Percentiles rank a stretch among this genome's conserved stretches.
Evolutionary conservation across 2,113 vertebrate genomes (phyloP).

Genomic region (Pseudorasbora parva): DNA sequence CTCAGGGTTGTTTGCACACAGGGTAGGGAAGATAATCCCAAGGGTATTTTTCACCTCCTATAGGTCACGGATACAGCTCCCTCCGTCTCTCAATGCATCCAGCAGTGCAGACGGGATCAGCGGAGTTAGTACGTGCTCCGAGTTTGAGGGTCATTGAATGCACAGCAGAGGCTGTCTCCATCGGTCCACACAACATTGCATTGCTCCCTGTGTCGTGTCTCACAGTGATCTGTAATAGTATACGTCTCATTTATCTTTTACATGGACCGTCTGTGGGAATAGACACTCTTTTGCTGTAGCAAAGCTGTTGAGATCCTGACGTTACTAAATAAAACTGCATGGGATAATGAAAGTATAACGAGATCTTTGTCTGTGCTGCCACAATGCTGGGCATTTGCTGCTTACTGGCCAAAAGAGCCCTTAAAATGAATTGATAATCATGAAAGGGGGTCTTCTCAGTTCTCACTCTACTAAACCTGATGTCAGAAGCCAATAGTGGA

Average conservation of each 20-base stretch:
- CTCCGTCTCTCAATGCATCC: conserved; percentile 41
- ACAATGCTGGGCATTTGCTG: not conserved
- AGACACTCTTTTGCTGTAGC: not conserved
- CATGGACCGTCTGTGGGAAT: not conserved
- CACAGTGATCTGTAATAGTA: conserved; percentile 43
- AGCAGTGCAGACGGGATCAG: conserved; percentile 48
- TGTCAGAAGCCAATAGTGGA: not conserved
- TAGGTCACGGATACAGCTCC: conserved; percentile 63
- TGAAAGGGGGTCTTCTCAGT: not conserved
- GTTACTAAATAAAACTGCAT: not conserved
- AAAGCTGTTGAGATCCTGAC: not conserved
- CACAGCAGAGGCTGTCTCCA: conserved; percentile 66
- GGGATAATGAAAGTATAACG: not conserved
- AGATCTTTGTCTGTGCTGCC: not conserved
- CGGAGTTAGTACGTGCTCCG: conserved; percentile 45
- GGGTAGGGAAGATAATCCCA: conserved; percentile 59
- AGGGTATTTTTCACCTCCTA: conserved; percentile 59
- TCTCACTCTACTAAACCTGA: too few species aligned
- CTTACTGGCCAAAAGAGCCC: not conserved
- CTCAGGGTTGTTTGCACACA: conserved; percentile 54
- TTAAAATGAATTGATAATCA: not conserved
- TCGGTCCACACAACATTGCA: conserved; percentile 70
- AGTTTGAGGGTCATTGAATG: conserved; percentile 74
- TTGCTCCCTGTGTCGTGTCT: conserved; percentile 29
- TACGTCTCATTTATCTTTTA: conserved; percentile 41